phyloP scores from a whole-genome alignment of 2,113 vertebrate species.

The Ancistrus triradiatus region DNA sequence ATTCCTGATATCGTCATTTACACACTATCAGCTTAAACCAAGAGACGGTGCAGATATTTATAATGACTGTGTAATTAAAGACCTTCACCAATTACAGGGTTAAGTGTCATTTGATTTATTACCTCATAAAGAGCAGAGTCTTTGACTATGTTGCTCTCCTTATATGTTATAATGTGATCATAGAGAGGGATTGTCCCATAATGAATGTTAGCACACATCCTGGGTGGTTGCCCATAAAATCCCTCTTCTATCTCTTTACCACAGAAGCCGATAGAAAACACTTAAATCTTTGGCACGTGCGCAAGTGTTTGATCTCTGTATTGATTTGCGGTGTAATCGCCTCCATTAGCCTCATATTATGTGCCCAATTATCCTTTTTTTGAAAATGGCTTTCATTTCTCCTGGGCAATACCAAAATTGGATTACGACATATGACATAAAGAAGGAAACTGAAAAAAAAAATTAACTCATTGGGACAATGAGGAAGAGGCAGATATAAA shows the following conservation, averaged over 20 bases:
- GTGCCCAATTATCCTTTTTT: slow-evolving; percentile 53
- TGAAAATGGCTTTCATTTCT: slow-evolving; percentile 54
- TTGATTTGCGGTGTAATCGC: slow-evolving; percentile 30
- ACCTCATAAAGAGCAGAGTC: slow-evolving; percentile 22
- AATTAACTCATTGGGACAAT: too few relatives aligned
- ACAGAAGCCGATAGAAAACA: slow-evolving; percentile 12
- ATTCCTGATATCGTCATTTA: not conserved
- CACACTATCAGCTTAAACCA: not conserved
- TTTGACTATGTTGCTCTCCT: not conserved
- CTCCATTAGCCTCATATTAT: slow-evolving; percentile 35
- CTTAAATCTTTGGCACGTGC: slow-evolving; percentile 28
- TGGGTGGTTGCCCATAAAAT: slow-evolving; percentile 37
- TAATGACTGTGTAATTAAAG: slow-evolving; percentile 31
- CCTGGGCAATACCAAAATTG: slow-evolving; percentile 32
- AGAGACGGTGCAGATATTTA: slow-evolving; percentile 14
- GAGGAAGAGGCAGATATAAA: too few relatives aligned
- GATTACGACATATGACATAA: slow-evolving; percentile 25
- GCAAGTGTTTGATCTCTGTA: slow-evolving; percentile 10
- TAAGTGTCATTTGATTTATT: slow-evolving; percentile 33
- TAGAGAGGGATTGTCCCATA: slow-evolving; percentile 13
- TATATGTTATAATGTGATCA: slow-evolving; percentile 28
- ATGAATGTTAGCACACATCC: slow-evolving; percentile 39
- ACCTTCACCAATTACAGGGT: slow-evolving; percentile 16
- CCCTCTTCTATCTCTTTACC: not conserved
- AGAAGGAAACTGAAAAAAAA: too few relatives aligned